Evolutionary conservation across 1,140 invertebrate species (phyloP).

Genomic region (Eufriesea mexicana): DNA sequence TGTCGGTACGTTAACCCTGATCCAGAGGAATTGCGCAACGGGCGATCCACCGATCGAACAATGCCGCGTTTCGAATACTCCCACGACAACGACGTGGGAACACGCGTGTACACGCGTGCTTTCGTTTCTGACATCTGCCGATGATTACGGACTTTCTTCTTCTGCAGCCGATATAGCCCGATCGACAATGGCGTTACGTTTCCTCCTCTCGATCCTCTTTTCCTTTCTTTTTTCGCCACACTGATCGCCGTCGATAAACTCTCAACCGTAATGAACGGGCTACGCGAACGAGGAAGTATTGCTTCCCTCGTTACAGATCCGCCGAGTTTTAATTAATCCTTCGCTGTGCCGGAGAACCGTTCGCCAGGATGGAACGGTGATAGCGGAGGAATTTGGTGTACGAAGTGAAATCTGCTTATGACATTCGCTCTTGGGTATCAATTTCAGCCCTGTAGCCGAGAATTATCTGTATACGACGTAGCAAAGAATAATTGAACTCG

Average conservation of each 20-base stretch:
- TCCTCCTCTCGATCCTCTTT: no score
- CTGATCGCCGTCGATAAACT: conserved; percentile 27
- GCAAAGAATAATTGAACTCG: no score
- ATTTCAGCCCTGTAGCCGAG: no score
- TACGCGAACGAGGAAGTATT: conserved; percentile 16
- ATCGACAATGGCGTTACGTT: background rate
- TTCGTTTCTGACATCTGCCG: conserved; percentile 10
- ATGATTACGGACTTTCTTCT: conserved; percentile 21
- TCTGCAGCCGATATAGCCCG: background rate
- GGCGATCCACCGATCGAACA: conserved; percentile 50
- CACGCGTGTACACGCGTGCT: conserved; percentile 12
- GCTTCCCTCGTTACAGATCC: conserved; percentile 20
- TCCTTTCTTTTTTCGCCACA: background rate
- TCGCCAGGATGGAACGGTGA: background rate
- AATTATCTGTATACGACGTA: no score
- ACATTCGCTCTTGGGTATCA: background rate
- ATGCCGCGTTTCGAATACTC: conserved; percentile 39
- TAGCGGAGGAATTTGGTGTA: no score
- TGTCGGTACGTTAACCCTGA: conserved; percentile 33
- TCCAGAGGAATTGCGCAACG: conserved; percentile 31
- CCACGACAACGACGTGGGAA: conserved; percentile 57
- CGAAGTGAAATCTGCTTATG: background rate
- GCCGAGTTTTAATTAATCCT: conserved; percentile 10
- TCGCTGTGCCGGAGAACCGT: background rate
- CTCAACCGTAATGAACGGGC: conserved; percentile 4